These are phyloP conservation scores for Microtus montanus DNA, from an alignment of 2,113 vertebrate genomes.

Conservation along the genomic window DNA sequence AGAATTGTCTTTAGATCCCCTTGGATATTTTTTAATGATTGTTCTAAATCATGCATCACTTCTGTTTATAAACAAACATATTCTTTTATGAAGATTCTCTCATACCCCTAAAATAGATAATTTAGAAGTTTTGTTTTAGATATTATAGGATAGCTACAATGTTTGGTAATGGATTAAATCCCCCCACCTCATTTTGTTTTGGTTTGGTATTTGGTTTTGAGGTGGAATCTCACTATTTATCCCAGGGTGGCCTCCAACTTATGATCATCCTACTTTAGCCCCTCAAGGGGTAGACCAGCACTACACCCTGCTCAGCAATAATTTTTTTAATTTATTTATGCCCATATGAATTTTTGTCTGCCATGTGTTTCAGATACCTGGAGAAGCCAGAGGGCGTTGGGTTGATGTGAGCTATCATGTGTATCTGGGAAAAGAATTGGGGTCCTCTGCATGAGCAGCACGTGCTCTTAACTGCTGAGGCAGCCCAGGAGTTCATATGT, in stretches of 20 bases:
- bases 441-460: not conserved
- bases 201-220: too few relatives aligned
- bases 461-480: not conserved
- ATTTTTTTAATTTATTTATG: too few relatives aligned
- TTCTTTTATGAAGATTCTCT: slow-evolving; percentile 1
- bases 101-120: not conserved
- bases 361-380: too few relatives aligned
- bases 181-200: not conserved
- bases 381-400: too few relatives aligned
- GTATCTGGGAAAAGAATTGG: not conserved
- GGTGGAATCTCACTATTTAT: too few relatives aligned
- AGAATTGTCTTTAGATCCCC: not conserved
- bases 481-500: not conserved
- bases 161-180: not conserved
- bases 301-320: too few relatives aligned
- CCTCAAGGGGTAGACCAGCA: too few relatives aligned
- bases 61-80: not conserved
- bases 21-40: not conserved
- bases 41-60: slow-evolving; percentile 8
- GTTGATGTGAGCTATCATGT: too few relatives aligned
- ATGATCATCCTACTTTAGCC: too few relatives aligned
- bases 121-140: not conserved
- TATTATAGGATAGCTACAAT: not conserved
- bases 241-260: too few relatives aligned
- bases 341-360: too few relatives aligned